phyloP scores from a whole-genome alignment of 2,797 vertebrate species.

The Epinephelus awoara region DNA sequence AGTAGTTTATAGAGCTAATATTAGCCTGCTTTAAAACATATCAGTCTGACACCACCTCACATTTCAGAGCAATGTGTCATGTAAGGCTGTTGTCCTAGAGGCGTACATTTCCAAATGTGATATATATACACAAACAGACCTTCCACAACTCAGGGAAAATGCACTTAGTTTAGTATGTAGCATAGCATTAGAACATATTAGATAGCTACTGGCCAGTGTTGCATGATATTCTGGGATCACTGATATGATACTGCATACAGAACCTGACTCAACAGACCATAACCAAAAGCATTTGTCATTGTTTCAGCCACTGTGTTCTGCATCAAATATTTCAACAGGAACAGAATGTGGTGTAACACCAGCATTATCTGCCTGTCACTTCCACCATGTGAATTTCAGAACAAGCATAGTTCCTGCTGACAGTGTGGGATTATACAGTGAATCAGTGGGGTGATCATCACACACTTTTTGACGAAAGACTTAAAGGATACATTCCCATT shows the following conservation, averaged over 20 bases:
- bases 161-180: background rate
- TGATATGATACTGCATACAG: slow-evolving; percentile 17
- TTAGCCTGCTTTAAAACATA: slow-evolving; percentile 36
- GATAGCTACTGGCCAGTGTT: background rate
- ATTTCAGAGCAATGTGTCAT: slow-evolving; percentile 16
- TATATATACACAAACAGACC: slow-evolving; percentile 34
- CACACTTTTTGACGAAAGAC: background rate
- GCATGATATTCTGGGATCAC: slow-evolving; percentile 2
- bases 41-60: slow-evolving; percentile 11
- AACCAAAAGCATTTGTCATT: slow-evolving; percentile 3
- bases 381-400: background rate
- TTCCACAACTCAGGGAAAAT: slow-evolving; percentile 17
- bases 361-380: slow-evolving; percentile 27
- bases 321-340: slow-evolving; percentile 23
- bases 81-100: slow-evolving; percentile 2
- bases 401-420: slow-evolving; percentile 2
- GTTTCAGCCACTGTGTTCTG: slow-evolving; percentile 6
- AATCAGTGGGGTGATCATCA: slow-evolving; percentile 7
- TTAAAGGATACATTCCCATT: background rate
- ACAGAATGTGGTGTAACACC: slow-evolving; percentile 29
- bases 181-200: background rate
- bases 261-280: slow-evolving; percentile 18
- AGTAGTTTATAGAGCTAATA: slow-evolving; percentile 49
- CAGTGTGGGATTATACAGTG: background rate
- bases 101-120: background rate